Percentiles rank a stretch among this genome's conserved stretches.
Conservation (phyloP, 2,888 invertebrate genomes). For the Criorhina ranunculi region DNA sequence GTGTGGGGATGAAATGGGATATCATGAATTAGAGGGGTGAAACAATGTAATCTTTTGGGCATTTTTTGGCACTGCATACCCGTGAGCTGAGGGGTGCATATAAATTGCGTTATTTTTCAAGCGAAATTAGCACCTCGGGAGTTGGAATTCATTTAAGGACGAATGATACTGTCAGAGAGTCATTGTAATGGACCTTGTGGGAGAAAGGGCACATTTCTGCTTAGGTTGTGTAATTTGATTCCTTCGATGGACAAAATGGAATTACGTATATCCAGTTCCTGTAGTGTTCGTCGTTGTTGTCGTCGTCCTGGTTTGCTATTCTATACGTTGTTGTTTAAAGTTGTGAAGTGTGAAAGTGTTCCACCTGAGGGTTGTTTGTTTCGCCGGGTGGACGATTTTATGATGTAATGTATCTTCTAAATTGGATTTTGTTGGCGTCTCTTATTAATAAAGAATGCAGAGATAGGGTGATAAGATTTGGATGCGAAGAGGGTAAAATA, state of each 20-base stretch:
- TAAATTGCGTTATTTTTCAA: slow-evolving; percentile 73
- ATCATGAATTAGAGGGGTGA: slow-evolving; percentile 56
- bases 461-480: neutral
- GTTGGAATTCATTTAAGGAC: slow-evolving; percentile 67
- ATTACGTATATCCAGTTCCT: slow-evolving; percentile 36
- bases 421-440: slow-evolving; percentile 52
- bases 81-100: slow-evolving; percentile 65
- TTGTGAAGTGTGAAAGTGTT: slow-evolving; percentile 64
- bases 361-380: slow-evolving; percentile 56
- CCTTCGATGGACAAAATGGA: slow-evolving; percentile 50
- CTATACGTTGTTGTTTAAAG: slow-evolving; percentile 51
- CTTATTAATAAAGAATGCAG: slow-evolving; percentile 41
- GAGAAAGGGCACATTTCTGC: slow-evolving; percentile 8
- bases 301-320: slow-evolving; percentile 9
- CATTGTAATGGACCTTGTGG: slow-evolving; percentile 29
- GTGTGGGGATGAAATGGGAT: slow-evolving; percentile 34
- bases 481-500: too few species aligned
- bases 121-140: slow-evolving; percentile 72
- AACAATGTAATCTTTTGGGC: slow-evolving; percentile 61
- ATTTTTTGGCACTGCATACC: slow-evolving; percentile 50
- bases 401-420: slow-evolving; percentile 51
- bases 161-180: slow-evolving; percentile 43
- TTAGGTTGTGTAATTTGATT: slow-evolving; percentile 63
- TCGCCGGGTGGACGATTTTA: slow-evolving; percentile 39
- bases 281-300: neutral